phyloP scores from a whole-genome alignment of 2,888 invertebrate genomes.

The Lamellibrachia satsuma region DNA sequence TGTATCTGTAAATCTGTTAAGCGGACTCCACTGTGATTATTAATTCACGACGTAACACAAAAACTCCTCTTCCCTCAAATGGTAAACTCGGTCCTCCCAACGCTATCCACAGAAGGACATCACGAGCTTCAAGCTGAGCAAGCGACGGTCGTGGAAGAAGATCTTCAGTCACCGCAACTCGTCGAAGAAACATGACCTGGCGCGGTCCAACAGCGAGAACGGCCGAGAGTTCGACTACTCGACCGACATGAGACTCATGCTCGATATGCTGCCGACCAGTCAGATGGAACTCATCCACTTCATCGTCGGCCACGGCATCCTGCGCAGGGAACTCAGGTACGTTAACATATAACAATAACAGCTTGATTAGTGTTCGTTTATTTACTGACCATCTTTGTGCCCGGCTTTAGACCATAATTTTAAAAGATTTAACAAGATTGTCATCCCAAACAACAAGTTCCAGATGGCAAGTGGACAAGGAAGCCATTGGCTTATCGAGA shows the following conservation, averaged over 20 bases:
- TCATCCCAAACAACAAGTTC: too few species aligned
- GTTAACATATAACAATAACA: too few species aligned
- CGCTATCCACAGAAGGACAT: constrained; percentile 27
- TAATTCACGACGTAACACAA: background rate
- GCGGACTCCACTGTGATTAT: background rate
- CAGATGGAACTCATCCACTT: constrained; percentile 44
- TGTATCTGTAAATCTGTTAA: background rate
- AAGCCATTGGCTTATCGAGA: too few species aligned
- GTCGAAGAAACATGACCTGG: constrained; percentile 19
- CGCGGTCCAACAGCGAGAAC: constrained; percentile 6
- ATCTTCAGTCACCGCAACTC: constrained; percentile 22
- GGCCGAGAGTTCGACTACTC: constrained; percentile 27
- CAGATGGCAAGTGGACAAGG: too few species aligned
- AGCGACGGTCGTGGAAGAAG: constrained; percentile 33
- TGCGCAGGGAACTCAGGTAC: constrained; percentile 42
- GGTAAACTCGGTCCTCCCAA: background rate
- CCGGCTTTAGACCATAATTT: too few species aligned
- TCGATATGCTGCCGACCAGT: constrained; percentile 36
- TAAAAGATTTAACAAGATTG: too few species aligned
- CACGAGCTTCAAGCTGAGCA: constrained; percentile 26
- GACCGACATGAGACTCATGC: constrained; percentile 22
- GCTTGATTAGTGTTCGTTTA: too few species aligned
- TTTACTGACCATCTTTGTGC: too few species aligned
- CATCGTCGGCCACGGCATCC: constrained; percentile 45
- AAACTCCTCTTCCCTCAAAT: background rate